Base-by-base conservation (phyloP, 2,113 vertebrate species). In the Alectura lathami region DNA sequence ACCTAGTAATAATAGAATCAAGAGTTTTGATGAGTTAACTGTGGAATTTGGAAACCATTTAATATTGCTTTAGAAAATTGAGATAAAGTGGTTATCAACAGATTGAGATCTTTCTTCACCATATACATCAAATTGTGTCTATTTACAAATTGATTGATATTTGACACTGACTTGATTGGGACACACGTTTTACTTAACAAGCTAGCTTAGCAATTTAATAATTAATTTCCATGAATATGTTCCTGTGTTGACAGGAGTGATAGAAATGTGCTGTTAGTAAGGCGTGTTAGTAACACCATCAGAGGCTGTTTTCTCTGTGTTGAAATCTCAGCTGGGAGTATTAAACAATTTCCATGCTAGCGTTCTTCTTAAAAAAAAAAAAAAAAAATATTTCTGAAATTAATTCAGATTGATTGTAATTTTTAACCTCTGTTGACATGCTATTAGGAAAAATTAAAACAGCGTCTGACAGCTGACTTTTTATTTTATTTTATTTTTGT, bases 251-350 rank as follows among this genome's bases (percentile, higher is more conserved):
- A 84, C 34, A 87, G 29, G 26, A 8, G 9, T 60, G 48, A 17
- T 13, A 63, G 43, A 73, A 60, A 40, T 34, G 3, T 69, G 13
- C 21, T 42, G 8, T 48, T 68, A 63, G 20, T 23, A 56, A 62
- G 13, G 30, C 30, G 66, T 1, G 0, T 70, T 77, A 48, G 4
- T 70, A 32, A 30, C 30, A n/a, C 7, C 1, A 1, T 47, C 57
- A 62, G 42, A 76, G 29, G 32, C 13, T 81, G 1, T 86, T 92
- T 88, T 80, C 50, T 88, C 22, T 38, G 3, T 3, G 0, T 59
- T 77, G 64, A 70, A 83, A 45, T 74, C 36, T 86, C 59, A 13
- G 9, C 32, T 12, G 26, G 36, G 34, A 74, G 4, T 74, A 59
- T 12, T 77, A 0, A 1, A 26, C 8, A 36, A 53, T 69, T 68